Evolutionary conservation across 2,888 invertebrate species (phyloP).

Genomic region (Clivina fossor): DNA sequence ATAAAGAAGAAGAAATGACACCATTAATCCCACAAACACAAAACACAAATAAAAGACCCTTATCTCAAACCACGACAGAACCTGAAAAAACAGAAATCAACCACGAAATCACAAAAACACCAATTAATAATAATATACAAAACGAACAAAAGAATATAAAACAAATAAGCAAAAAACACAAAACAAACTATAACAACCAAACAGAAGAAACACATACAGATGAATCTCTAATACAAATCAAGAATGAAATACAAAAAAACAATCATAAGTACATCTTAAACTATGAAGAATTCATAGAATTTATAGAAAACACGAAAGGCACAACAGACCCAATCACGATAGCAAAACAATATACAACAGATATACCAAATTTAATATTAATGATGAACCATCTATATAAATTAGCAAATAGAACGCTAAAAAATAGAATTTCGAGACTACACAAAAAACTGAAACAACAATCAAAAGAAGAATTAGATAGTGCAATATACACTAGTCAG

Average conservation of each 20-base stretch:
- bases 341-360: slow-evolving; percentile 15
- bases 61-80: background rate
- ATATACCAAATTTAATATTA: slow-evolving; percentile 18
- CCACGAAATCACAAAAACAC: background rate
- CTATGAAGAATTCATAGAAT: too few relatives aligned
- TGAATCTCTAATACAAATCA: background rate
- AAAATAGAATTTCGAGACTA: slow-evolving; percentile 25
- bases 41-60: too few relatives aligned
- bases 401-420: slow-evolving; percentile 16
- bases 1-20: background rate
- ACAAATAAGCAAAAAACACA: background rate
- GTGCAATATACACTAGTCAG: background rate
- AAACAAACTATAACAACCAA: background rate
- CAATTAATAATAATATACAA: background rate
- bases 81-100: background rate
- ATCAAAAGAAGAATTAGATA: background rate
- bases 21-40: too few relatives aligned
- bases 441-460: slow-evolving; percentile 25
- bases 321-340: background rate
- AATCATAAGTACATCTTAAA: slow-evolving; percentile 7
- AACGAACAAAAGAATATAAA: background rate
- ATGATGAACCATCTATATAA: slow-evolving; percentile 26
- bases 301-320: too few relatives aligned
- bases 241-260: slow-evolving; percentile 6
- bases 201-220: slow-evolving; percentile 1